These are phyloP conservation scores for Julus scanicus DNA, from an alignment of 2,888 invertebrate genomes.

Conservation along the genomic window DNA sequence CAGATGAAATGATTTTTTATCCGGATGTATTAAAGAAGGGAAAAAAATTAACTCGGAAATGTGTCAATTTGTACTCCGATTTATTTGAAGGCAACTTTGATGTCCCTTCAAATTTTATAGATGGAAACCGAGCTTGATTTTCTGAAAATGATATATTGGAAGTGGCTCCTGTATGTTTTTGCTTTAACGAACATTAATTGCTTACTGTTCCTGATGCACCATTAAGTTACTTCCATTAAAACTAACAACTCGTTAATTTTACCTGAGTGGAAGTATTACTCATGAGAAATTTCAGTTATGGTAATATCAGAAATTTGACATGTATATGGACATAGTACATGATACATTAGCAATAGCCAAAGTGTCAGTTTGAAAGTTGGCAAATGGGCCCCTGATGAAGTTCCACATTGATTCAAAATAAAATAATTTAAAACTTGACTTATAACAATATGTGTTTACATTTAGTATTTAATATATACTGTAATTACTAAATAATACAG, in stretches of 20 bases:
- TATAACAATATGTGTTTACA: too few relatives aligned
- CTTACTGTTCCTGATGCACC: neutral
- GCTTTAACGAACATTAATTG: neutral
- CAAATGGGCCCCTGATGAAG: too few relatives aligned
- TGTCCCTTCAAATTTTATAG: neutral
- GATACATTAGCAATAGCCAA: too few relatives aligned
- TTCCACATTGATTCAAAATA: too few relatives aligned
- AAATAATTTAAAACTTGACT: too few relatives aligned
- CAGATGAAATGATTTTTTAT: constrained; percentile 47
- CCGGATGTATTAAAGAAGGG: constrained; percentile 40
- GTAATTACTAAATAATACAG: too few relatives aligned
- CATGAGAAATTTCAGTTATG: neutral
- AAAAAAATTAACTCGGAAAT: constrained; percentile 45
- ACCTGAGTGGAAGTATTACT: neutral
- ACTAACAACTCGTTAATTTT: neutral
- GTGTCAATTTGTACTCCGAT: neutral
- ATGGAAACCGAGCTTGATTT: neutral
- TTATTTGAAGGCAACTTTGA: constrained; percentile 11
- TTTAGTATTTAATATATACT: too few relatives aligned
- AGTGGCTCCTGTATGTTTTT: neutral
- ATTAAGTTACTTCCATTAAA: neutral
- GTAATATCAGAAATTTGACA: too few relatives aligned
- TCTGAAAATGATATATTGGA: neutral
- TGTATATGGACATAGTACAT: too few relatives aligned
- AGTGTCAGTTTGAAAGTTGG: too few relatives aligned